Percentiles rank a stretch among this genome's conserved stretches.
Evolutionary conservation across 1,140 invertebrate genomes (phyloP).

Genomic region (Drosophila varians): DNA sequence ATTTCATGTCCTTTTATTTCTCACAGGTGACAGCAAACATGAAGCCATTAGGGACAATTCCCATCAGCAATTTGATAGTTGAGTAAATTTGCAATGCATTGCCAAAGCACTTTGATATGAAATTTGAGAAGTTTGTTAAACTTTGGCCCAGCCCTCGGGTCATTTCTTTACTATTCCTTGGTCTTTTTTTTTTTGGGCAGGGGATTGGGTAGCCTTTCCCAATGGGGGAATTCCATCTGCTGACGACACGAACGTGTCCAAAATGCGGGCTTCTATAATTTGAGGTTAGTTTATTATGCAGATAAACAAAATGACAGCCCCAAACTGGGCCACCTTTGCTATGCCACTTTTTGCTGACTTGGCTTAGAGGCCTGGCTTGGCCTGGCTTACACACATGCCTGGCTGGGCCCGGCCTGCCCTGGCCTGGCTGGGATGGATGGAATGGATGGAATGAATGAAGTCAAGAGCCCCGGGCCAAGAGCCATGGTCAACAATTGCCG

Average conservation of each 20-base stretch:
- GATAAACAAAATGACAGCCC: constrained; percentile 73
- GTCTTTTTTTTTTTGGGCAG: neutral
- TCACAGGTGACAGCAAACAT: neutral
- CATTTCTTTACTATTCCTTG: neutral
- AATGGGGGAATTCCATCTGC: constrained; percentile 32
- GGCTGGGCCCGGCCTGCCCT: constrained; percentile 47
- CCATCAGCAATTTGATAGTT: constrained; percentile 36
- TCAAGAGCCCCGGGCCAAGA: constrained; percentile 24
- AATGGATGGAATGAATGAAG: constrained; percentile 1
- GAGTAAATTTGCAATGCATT: constrained; percentile 22
- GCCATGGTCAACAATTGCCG: constrained; percentile 67
- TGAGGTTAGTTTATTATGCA: constrained; percentile 78
- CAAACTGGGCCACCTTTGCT: constrained; percentile 19
- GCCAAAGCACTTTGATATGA: constrained; percentile 35
- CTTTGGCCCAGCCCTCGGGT: neutral
- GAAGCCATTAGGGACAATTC: neutral
- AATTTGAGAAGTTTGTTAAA: constrained; percentile 43
- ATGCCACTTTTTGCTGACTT: constrained; percentile 63
- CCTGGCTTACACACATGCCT: constrained; percentile 28
- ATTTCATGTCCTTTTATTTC: neutral
- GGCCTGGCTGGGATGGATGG: constrained; percentile 2
- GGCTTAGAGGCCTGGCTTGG: constrained; percentile 61
- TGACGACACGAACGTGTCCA: constrained; percentile 58
- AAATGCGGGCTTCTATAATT: constrained; percentile 80
- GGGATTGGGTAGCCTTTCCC: neutral